Evolutionary conservation across 2,113 vertebrate genomes (phyloP).

Genomic region (human): DNA sequence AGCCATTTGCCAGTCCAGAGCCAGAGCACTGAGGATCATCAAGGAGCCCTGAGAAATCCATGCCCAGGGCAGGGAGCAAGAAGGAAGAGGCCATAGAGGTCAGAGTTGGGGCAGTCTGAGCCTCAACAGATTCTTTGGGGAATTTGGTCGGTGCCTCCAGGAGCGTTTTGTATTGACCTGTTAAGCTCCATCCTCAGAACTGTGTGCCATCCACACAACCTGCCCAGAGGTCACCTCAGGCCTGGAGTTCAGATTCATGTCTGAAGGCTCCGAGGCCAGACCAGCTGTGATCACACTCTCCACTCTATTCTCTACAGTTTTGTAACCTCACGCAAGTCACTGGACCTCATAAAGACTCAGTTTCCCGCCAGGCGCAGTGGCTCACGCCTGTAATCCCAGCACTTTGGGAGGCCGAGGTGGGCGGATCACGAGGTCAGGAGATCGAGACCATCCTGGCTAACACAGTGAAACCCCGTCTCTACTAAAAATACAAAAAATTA

Average conservation of each 20-base stretch:
- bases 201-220: not conserved
- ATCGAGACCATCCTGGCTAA: too few species aligned
- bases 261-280: fast-evolving
- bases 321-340: not conserved
- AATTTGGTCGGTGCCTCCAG: not conserved
- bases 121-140: not conserved
- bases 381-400: too few species aligned
- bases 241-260: not conserved
- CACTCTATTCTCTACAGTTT: not conserved
- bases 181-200: not conserved
- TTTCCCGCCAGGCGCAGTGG: not conserved
- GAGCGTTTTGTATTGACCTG: not conserved
- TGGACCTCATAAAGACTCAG: not conserved
- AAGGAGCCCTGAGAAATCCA: not conserved
- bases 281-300: not conserved
- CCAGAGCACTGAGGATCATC: not conserved
- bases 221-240: not conserved
- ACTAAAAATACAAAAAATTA: too few species aligned
- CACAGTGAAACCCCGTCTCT: too few species aligned
- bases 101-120: not conserved
- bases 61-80: not conserved
- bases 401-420: too few species aligned
- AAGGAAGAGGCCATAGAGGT: not conserved
- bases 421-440: too few species aligned
- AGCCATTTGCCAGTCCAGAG: not conserved